Conservation (phyloP, 2,113 vertebrate genomes). For the Megaptera novaeangliae region DNA sequence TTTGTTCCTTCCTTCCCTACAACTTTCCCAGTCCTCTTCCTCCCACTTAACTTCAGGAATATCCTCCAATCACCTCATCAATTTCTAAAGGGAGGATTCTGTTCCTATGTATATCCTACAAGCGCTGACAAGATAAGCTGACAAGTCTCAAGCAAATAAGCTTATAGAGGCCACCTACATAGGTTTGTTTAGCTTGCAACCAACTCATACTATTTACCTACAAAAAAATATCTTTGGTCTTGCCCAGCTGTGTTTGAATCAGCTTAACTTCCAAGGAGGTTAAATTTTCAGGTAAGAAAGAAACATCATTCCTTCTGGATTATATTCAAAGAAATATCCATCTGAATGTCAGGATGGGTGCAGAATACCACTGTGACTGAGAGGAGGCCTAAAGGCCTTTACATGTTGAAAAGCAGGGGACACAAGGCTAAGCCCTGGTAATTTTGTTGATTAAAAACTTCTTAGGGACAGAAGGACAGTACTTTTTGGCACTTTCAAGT, state of each 20-base stretch:
- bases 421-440: background rate
- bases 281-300: constrained; percentile 6
- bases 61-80: background rate
- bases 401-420: background rate
- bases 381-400: background rate
- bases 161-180: background rate
- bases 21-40: background rate
- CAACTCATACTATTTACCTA: background rate
- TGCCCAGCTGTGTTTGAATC: constrained; percentile 26
- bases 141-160: constrained; percentile 28
- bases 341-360: background rate
- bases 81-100: constrained; percentile 8
- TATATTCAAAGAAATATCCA: constrained; percentile 3
- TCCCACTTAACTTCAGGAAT: background rate
- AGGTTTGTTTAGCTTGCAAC: constrained; percentile 28
- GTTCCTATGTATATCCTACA: background rate
- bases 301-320: constrained; percentile 21
- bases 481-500: background rate
- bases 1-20: background rate
- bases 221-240: background rate
- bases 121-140: background rate
- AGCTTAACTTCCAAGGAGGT: background rate
- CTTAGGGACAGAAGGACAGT: background rate
- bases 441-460: constrained; percentile 18
- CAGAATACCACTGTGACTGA: background rate